Conservation (phyloP, 2,888 invertebrate genomes). For the Sialis fuliginosa region DNA sequence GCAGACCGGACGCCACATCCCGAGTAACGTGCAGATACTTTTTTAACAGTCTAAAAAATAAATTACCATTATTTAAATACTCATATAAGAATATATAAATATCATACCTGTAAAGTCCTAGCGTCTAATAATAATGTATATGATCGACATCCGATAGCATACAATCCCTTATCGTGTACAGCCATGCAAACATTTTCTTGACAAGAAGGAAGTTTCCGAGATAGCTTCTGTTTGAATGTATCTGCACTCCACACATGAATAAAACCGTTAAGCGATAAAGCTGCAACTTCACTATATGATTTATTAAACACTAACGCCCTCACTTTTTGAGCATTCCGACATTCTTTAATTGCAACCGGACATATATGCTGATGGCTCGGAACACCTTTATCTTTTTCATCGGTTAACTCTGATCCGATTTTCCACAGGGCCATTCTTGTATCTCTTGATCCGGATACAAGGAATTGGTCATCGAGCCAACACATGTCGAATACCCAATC, state of each 20-base stretch:
- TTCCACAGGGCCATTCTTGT: constrained; percentile 83
- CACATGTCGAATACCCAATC: constrained; percentile 91
- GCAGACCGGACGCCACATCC: constrained; percentile 86
- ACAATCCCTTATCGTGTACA: constrained; percentile 68
- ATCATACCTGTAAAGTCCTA: constrained; percentile 55
- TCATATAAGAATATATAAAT: constrained; percentile 15
- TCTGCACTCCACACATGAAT: constrained; percentile 89
- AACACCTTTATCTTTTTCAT: constrained; percentile 26
- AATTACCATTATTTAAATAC: constrained; percentile 5
- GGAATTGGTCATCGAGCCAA: constrained; percentile 90
- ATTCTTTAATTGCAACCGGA: constrained; percentile 58
- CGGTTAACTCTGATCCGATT: constrained; percentile 33
- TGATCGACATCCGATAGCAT: constrained; percentile 88
- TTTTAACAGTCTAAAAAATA: constrained; percentile 41
- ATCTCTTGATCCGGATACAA: constrained; percentile 86
- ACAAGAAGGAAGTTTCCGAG: constrained; percentile 70
- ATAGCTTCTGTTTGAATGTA: constrained; percentile 73
- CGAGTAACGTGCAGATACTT: constrained; percentile 70
- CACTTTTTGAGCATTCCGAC: constrained; percentile 52
- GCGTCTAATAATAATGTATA: constrained; percentile 82
- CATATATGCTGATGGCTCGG: constrained; percentile 35
- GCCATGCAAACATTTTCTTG: constrained; percentile 90
- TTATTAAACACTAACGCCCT: constrained; percentile 79
- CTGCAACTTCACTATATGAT: constrained; percentile 72
- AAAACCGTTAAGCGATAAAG: constrained; percentile 80